phyloP scores from a whole-genome alignment of 2,797 vertebrate genomes.

The Nannoperca australis region DNA sequence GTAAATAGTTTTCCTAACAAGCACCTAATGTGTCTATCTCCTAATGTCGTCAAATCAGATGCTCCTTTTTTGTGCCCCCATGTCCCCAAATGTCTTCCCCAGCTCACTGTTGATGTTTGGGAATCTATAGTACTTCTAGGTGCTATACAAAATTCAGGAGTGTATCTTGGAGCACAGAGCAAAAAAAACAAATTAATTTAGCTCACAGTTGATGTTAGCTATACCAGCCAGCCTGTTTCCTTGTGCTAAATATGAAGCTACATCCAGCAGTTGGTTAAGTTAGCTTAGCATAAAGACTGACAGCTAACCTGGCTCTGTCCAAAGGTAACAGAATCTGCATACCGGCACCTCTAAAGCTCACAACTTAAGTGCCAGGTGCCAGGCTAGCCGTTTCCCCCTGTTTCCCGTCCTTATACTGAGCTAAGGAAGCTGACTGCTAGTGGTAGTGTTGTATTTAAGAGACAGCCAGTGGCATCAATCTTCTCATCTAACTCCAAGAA shows the following conservation, averaged over 20 bases:
- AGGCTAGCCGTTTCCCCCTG: neutral
- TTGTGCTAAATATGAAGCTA: neutral
- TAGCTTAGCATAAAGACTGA: constrained; percentile 7
- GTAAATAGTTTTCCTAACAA: neutral
- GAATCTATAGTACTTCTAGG: neutral
- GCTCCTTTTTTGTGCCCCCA: neutral
- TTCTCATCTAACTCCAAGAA: neutral
- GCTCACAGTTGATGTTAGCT: neutral
- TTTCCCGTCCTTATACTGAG: neutral
- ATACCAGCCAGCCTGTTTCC: neutral
- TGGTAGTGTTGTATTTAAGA: neutral
- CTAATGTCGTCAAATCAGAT: neutral
- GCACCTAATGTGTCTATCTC: neutral
- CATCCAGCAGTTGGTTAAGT: neutral
- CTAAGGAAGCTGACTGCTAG: neutral
- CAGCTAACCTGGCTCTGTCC: neutral
- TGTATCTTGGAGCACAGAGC: neutral
- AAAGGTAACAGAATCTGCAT: too few relatives aligned
- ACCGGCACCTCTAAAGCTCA: neutral
- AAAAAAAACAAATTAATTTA: neutral
- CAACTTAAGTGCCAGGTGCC: neutral
- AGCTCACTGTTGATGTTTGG: neutral
- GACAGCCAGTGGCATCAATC: neutral
- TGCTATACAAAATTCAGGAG: neutral
- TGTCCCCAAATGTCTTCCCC: neutral